These are phyloP conservation scores for Tenthredo distinguenda DNA, from an alignment of 2,888 invertebrate genomes.

Conservation along the genomic window DNA sequence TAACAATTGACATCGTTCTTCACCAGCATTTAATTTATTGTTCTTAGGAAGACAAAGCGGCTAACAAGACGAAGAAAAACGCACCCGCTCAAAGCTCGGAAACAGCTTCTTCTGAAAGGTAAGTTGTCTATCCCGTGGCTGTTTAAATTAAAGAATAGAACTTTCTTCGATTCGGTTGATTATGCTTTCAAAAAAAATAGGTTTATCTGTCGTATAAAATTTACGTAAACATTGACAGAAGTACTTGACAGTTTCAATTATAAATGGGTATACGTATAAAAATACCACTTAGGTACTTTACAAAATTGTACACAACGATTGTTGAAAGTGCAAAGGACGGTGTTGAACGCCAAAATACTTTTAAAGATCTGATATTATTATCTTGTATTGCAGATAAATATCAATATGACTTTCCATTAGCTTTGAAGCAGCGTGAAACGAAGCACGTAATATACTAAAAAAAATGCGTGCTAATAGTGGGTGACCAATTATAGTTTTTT, in stretches of 20 bases:
- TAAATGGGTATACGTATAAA: no score
- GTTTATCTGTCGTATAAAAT: no score
- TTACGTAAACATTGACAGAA: no score
- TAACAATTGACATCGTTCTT: not conserved
- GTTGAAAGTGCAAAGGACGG: not conserved
- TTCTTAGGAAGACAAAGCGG: constrained; percentile 61
- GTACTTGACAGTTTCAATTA: no score
- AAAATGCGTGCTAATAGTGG: not conserved
- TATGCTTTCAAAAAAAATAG: no score
- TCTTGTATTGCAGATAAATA: no score
- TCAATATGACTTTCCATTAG: no score
- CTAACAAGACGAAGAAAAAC: constrained; percentile 57
- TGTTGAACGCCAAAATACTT: not conserved
- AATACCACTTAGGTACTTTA: no score
- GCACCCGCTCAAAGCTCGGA: constrained; percentile 25
- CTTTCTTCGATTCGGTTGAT: no score
- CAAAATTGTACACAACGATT: no score
- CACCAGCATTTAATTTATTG: not conserved
- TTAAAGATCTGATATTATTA: no score
- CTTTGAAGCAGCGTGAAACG: not conserved
- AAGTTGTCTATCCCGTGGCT: not conserved
- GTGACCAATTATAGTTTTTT: not conserved
- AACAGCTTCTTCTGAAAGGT: not conserved
- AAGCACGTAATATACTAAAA: not conserved
- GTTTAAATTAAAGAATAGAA: no score